Percentiles rank a stretch among this genome's conserved stretches.
These are phyloP conservation scores for Musca vetustissima DNA, from an alignment of 1,140 invertebrate genomes.

Conservation along the genomic window DNA sequence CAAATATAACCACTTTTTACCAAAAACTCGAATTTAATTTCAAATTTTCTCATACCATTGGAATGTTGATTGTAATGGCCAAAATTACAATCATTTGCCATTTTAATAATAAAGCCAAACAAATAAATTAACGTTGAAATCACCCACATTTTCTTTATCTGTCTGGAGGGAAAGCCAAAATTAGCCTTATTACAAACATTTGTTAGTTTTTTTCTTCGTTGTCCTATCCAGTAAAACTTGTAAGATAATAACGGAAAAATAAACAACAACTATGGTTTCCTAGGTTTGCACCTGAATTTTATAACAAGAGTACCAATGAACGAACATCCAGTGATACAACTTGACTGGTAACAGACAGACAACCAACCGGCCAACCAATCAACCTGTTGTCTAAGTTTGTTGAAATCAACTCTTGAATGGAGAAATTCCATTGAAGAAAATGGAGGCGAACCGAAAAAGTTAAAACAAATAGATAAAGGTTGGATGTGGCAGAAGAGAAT, in stretches of 20 bases:
- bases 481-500: no score
- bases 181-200: neutral
- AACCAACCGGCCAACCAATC: no score
- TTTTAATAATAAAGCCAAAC: neutral
- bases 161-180: slow-evolving; percentile 2
- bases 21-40: no score
- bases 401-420: no score
- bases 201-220: neutral
- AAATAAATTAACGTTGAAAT: slow-evolving; percentile 8
- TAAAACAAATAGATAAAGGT: no score
- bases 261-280: neutral
- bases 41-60: no score
- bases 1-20: no score
- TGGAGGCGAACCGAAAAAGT: no score
- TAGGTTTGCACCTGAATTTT: slow-evolving; percentile 10
- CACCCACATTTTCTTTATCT: slow-evolving; percentile 2
- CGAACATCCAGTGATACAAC: neutral
- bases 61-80: no score
- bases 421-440: no score
- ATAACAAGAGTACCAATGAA: neutral
- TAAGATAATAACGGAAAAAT: neutral
- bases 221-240: neutral
- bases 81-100: no score
- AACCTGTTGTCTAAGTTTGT: neutral
- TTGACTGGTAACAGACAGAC: neutral